Percentiles rank a stretch among this genome's conserved stretches.
Conservation (phyloP, 2,113 vertebrate species). For the Daboia siamensis region DNA sequence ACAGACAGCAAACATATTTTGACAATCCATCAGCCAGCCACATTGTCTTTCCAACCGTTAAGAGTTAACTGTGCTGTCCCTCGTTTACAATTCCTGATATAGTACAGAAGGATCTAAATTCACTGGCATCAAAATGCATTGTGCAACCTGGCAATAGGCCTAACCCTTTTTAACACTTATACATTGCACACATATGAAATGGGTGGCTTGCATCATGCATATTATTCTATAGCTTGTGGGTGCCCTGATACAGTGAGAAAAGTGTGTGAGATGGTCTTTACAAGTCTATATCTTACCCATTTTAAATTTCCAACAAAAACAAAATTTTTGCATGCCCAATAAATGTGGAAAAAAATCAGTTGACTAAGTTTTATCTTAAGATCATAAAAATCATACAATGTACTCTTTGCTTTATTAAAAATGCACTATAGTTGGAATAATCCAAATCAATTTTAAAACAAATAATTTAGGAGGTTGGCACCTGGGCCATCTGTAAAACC, state of each 20-base stretch:
- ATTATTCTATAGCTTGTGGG: not conserved
- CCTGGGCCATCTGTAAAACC: not conserved
- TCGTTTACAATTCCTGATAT: no score
- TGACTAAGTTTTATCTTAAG: not conserved
- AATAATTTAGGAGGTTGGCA: not conserved
- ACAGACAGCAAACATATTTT: not conserved
- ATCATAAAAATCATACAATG: not conserved
- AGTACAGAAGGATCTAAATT: not conserved
- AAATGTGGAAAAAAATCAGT: not conserved
- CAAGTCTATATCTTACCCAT: not conserved
- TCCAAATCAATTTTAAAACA: not conserved
- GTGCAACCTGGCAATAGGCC: not conserved
- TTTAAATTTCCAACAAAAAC: not conserved
- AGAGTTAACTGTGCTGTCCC: not conserved
- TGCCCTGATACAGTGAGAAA: not conserved
- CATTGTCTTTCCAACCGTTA: not conserved
- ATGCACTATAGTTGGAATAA: not conserved
- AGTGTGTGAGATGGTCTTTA: not conserved
- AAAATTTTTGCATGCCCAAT: not conserved
- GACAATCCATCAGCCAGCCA: not conserved
- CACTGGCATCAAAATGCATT: not conserved
- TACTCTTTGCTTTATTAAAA: not conserved
- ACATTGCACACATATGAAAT: not conserved
- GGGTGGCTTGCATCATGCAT: not conserved
- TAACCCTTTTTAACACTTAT: not conserved